Evolutionary conservation across 2,888 invertebrate species (phyloP), one percentile per base, ranked within the genome.

Genomic region (Rosalia funebris): DNA sequence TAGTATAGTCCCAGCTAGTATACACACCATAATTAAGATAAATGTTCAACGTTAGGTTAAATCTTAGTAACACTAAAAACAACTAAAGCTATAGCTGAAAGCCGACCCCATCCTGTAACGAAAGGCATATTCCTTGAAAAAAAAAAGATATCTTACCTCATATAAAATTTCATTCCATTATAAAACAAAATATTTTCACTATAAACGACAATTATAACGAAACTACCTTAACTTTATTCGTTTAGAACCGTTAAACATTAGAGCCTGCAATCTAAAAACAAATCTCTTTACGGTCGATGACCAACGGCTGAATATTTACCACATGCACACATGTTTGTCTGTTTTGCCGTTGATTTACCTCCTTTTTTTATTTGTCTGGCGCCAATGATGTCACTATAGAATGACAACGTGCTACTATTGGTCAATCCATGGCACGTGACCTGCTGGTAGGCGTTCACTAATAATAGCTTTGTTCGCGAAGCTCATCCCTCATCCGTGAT

Each of bases 281-380:
- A 2, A 39, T 39, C 39, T 41, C 41, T 41, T 41, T 4, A 41
- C 41, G 44, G 44, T 44, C 44, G 44, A 20, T 25, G 44, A 12
- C 44, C 44, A 44, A 44, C 44, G 44, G 44, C 25, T 44, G 14
- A 25, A 25, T 44, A 12, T 44, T 44, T 44, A 44, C 44, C 25
- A 19, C 20, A 42, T 20, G 10, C 39, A 41, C 44, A 44, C 44
- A 44, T 25, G 34, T 47, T 11, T 47, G 36, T 17, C 47, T 31
- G 15, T 47, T 47, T 16, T 37, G 48, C 17, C 34, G 31, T 32
- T 34, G 42, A 15, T 34, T 63, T 63, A 57, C 54, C 54, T 60
- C 54, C 57, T 37, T 52, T 60, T 44, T 58, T 59, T 56, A 47
- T 55, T 58, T 59, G 42, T 56, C 59, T 62, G 65, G 62, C 62